These are phyloP conservation scores for Pluvianellus socialis DNA, from an alignment of 2,113 vertebrate genomes.

Conservation along the genomic window DNA sequence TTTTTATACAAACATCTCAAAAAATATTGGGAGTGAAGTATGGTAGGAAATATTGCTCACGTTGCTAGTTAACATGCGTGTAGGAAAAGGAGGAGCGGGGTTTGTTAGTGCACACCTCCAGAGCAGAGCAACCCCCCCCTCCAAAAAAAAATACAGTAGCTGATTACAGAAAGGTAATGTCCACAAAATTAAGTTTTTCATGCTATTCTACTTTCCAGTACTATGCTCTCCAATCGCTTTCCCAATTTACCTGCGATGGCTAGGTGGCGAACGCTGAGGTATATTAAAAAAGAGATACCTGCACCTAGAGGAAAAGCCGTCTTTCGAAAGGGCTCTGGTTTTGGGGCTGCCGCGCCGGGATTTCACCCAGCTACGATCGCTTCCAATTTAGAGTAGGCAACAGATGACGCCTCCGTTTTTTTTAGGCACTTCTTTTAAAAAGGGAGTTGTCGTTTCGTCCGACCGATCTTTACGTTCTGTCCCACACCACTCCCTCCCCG, in stretches of 20 bases:
- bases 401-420: conserved; percentile 35
- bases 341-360: neutral
- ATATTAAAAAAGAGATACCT: conserved; percentile 58
- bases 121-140: conserved; percentile 44
- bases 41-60: conserved; percentile 78
- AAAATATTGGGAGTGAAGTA: conserved; percentile 86
- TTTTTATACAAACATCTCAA: conserved; percentile 82
- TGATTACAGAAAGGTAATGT: conserved; percentile 74
- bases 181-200: conserved; percentile 81
- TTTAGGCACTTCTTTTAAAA: conserved; percentile 72
- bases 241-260: conserved; percentile 24
- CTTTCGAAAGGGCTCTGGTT: conserved; percentile 38
- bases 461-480: neutral
- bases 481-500: conserved; percentile 32
- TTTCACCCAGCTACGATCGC: conserved; percentile 2
- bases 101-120: conserved; percentile 63
- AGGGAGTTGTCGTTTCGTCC: conserved; percentile 41
- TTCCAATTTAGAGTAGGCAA: conserved; percentile 43
- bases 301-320: conserved; percentile 55
- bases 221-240: conserved; percentile 52
- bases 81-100: conserved; percentile 59
- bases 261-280: conserved; percentile 65
- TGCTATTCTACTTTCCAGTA: conserved; percentile 79
- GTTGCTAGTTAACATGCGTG: conserved; percentile 57
- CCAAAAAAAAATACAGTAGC: conserved; percentile 61